Evolutionary conservation across 2,113 vertebrate genomes (phyloP), one percentile per base, ranked within the genome.

Genomic region (Centropus bengalensis): DNA sequence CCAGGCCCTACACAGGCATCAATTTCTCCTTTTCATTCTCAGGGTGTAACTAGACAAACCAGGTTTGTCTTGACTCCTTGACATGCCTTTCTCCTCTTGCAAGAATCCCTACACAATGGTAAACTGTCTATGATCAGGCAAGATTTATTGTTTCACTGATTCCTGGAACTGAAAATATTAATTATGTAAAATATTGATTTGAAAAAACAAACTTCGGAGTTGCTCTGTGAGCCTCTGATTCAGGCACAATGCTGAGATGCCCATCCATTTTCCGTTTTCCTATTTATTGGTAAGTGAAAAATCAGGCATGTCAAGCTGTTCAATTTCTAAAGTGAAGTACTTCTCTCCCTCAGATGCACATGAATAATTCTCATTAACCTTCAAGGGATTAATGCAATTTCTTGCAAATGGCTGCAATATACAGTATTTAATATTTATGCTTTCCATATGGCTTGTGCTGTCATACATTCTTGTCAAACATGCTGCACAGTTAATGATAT

Each of bases 331-430:
- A 96, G 91, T 92, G 86, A 96, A 97, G 95, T 90, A 95, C 95
- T 96, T 96, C 93, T 96, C 91, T 96, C 93, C 93, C 92, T 97
- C 93, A 96, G 96, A 96, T 97, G 93, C 96, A 96, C 95, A 97
- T 96, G 96, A 96, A 96, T 97, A 97, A 96, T 97, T 97, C 95
- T 97, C 95, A 97, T 97, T 97, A 97, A 96, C 96, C 95, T 97
- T 96, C 96, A 97, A 96, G 94, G 94, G 93, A 97, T 97, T 97
- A 97, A 97, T 96, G 93, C 92, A 88, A 92, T 95, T 97, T 97
- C 95, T 97, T 97, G 96, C 96, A 97, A 97, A 97, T 97, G 95
- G 93, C 94, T 96, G 95, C 96, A 97, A 95, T 96, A 96, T 92
- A 95, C 96, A 96, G 86, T 94, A 96, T 94, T 95, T 96, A 97